phyloP scores from a whole-genome alignment of 1,140 invertebrate genomes.

The Lithobius niger region DNA sequence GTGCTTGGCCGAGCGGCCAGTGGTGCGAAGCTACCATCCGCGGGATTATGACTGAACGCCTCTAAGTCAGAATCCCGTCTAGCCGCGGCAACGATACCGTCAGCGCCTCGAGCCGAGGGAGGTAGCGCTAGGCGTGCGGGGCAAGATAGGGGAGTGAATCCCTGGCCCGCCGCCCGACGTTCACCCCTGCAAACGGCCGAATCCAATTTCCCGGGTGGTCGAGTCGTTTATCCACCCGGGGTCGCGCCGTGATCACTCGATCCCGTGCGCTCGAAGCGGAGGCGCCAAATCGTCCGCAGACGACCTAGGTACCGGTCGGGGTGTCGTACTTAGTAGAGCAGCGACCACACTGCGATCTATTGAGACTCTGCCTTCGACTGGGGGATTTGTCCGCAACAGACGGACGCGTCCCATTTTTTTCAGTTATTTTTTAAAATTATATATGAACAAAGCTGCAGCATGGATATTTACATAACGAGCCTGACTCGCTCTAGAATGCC shows the following conservation, averaged over 20 bases:
- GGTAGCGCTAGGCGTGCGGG: conserved; percentile 1
- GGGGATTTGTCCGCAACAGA: conserved; percentile 10
- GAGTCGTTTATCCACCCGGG: neutral
- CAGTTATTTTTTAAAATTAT: neutral
- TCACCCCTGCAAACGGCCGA: too few relatives aligned
- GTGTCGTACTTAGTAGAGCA: too few relatives aligned
- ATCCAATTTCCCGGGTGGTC: neutral
- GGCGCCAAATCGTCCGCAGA: conserved; percentile 38
- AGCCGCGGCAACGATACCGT: conserved; percentile 33
- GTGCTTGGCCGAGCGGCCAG: too few relatives aligned
- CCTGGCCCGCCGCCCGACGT: neutral
- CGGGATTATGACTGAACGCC: too few relatives aligned
- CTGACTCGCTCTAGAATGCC: neutral
- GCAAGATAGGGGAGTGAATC: neutral
- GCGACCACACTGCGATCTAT: too few relatives aligned
- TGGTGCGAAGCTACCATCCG: too few relatives aligned
- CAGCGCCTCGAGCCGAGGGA: conserved; percentile 4
- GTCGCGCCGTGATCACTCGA: neutral
- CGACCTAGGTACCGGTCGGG: conserved; percentile 36
- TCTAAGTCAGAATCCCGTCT: conserved; percentile 54
- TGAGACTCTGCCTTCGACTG: conserved; percentile 38
- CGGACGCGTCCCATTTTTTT: conserved; percentile 2
- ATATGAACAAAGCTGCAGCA: too few relatives aligned
- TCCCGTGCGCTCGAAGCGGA: conserved; percentile 20
- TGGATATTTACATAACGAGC: neutral